These are phyloP conservation scores for Drosophila lutescens DNA, from an alignment of 2,888 invertebrate genomes.

Conservation along the genomic window DNA sequence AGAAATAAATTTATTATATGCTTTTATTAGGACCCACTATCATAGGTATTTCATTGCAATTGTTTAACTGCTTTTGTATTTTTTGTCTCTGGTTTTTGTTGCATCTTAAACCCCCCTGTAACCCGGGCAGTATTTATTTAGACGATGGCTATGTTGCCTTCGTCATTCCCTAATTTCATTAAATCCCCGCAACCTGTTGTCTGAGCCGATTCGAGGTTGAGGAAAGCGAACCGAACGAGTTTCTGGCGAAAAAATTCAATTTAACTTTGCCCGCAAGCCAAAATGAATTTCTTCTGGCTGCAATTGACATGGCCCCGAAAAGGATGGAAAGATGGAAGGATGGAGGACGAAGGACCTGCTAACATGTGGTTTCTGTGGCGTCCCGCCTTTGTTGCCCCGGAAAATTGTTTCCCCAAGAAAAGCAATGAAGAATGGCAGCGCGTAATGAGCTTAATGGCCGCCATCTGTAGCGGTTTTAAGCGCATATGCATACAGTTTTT, in stretches of 20 bases:
- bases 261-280: conserved; percentile 57
- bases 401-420: conserved; percentile 32
- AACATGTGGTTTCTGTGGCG: conserved; percentile 53
- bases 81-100: too few relatives aligned
- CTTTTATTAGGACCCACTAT: too few relatives aligned
- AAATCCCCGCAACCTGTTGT: conserved; percentile 73
- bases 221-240: conserved; percentile 37
- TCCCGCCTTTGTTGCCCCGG: conserved; percentile 11
- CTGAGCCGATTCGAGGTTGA: conserved; percentile 36
- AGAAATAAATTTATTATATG: too few relatives aligned
- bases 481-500: conserved; percentile 22
- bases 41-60: too few relatives aligned
- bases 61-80: too few relatives aligned
- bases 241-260: conserved; percentile 61
- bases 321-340: neutral
- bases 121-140: conserved; percentile 8
- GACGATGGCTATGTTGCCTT: conserved; percentile 3
- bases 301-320: conserved; percentile 48
- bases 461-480: conserved; percentile 38
- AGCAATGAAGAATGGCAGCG: conserved; percentile 53
- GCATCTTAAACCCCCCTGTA: conserved; percentile 48
- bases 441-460: conserved; percentile 44
- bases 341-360: conserved; percentile 24
- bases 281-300: conserved; percentile 55
- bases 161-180: conserved; percentile 67